Percentiles rank a stretch among this genome's conserved stretches.
Conservation (phyloP, 1,140 invertebrate species). For the Diachasmimorpha longicaudata region DNA sequence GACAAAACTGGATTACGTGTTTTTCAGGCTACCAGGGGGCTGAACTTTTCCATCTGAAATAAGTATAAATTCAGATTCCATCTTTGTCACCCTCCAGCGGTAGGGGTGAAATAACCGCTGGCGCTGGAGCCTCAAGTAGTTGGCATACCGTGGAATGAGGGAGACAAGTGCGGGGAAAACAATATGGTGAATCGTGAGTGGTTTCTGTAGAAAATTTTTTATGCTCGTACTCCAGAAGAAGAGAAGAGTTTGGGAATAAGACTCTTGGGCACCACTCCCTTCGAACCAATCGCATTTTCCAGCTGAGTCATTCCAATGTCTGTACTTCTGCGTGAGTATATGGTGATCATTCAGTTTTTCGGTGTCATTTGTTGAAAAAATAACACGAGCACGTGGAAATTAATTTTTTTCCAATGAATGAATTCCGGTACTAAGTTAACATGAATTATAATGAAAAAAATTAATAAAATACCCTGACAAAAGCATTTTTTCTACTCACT, state of each 20-base stretch:
- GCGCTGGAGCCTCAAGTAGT: not conserved
- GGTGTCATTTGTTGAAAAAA: too few relatives aligned
- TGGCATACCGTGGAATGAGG: not conserved
- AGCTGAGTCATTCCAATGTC: too few relatives aligned
- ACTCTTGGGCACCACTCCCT: conserved; percentile 11
- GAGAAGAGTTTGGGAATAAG: conserved; percentile 12
- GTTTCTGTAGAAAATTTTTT: not conserved
- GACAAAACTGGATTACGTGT: conserved; percentile 51
- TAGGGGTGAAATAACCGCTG: conserved; percentile 8
- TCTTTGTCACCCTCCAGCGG: conserved; percentile 8
- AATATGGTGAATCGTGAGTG: not conserved
- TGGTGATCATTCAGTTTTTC: too few relatives aligned
- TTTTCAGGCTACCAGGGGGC: conserved; percentile 35
- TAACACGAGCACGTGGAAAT: too few relatives aligned
- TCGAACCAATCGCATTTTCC: not conserved
- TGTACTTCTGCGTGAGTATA: too few relatives aligned
- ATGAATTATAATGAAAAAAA: too few relatives aligned
- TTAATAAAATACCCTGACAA: too few relatives aligned
- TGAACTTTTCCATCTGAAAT: conserved; percentile 57
- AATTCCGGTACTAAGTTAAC: too few relatives aligned
- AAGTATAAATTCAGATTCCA: conserved; percentile 53
- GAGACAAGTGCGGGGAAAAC: not conserved
- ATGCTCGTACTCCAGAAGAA: not conserved
- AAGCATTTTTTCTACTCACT: too few relatives aligned
- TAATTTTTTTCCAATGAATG: too few relatives aligned